Percentiles rank a stretch among this genome's conserved stretches.
These are phyloP conservation scores for Gymnothorax javanicus DNA, from an alignment of 2,797 vertebrate species.

Conservation along the genomic window DNA sequence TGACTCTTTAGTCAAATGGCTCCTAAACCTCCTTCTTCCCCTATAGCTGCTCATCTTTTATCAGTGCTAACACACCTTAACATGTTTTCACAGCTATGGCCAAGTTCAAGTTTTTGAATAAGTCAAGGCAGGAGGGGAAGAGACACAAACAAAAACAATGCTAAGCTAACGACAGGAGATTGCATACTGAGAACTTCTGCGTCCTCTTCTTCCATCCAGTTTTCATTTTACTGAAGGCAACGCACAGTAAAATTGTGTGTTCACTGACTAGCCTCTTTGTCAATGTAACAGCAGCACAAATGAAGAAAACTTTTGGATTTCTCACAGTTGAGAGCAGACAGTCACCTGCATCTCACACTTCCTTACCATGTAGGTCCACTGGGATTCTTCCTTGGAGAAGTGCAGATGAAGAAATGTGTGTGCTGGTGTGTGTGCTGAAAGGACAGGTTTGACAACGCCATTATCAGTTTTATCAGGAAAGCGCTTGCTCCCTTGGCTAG, in stretches of 20 bases:
- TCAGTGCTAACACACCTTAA: constrained; percentile 39
- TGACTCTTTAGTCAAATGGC: neutral
- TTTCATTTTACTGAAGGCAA: neutral
- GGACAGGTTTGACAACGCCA: constrained; percentile 18
- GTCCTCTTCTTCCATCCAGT: neutral
- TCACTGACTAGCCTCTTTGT: neutral
- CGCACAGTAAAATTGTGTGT: neutral
- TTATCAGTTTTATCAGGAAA: neutral
- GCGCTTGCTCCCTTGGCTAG: neutral
- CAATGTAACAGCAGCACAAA: neutral
- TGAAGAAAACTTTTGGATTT: neutral
- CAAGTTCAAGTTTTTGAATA: constrained; percentile 38
- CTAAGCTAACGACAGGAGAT: neutral
- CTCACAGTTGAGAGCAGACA: neutral
- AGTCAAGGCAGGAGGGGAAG: neutral
- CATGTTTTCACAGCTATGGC: constrained; percentile 59
- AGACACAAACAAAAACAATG: constrained; percentile 5
- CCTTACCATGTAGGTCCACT: constrained; percentile 8
- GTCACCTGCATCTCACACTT: neutral
- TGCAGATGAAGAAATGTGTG: neutral
- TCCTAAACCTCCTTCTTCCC: constrained; percentile 32
- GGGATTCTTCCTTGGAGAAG: constrained; percentile 9
- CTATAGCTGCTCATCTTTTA: constrained; percentile 45
- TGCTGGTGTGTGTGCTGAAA: constrained; percentile 10
- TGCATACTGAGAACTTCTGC: neutral